Percentiles rank a stretch among this genome's conserved stretches.
phyloP scores from a whole-genome alignment of 2,888 invertebrate species.

The Spisula subtruncata region DNA sequence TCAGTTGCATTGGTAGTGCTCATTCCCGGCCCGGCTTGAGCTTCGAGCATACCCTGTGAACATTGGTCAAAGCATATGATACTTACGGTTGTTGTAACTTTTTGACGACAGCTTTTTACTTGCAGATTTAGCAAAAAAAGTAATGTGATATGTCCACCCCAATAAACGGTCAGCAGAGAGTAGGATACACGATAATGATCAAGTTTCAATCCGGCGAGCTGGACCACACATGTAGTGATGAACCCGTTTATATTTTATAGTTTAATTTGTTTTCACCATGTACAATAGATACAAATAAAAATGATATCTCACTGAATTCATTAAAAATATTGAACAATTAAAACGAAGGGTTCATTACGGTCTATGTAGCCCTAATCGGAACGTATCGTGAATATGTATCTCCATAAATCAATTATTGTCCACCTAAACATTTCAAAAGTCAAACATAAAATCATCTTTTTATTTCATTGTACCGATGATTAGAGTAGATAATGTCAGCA shows the following conservation, averaged over 20 bases:
- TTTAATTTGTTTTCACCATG: background rate
- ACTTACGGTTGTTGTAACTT: too few species aligned
- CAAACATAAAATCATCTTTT: conserved; percentile 22
- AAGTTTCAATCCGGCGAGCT: background rate
- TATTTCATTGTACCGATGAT: conserved; percentile 18
- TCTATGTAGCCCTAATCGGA: background rate
- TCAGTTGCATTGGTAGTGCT: too few species aligned
- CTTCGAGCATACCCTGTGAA: too few species aligned
- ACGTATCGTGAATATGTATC: background rate
- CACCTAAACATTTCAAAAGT: background rate
- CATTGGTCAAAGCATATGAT: too few species aligned
- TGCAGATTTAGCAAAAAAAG: too few species aligned
- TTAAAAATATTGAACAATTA: background rate
- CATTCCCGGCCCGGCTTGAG: too few species aligned
- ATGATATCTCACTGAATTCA: background rate
- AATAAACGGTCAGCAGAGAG: too few species aligned
- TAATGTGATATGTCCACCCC: too few species aligned
- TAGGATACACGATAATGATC: too few species aligned
- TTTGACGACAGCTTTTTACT: too few species aligned
- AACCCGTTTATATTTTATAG: background rate
- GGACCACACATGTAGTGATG: background rate
- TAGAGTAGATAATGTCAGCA: background rate
- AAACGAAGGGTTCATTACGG: conserved; percentile 8
- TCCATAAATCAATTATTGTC: conserved; percentile 15
- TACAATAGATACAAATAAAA: background rate